phyloP scores from a whole-genome alignment of 92 coral and sea anemone species.

The Zoanthus sansibaricus region DNA sequence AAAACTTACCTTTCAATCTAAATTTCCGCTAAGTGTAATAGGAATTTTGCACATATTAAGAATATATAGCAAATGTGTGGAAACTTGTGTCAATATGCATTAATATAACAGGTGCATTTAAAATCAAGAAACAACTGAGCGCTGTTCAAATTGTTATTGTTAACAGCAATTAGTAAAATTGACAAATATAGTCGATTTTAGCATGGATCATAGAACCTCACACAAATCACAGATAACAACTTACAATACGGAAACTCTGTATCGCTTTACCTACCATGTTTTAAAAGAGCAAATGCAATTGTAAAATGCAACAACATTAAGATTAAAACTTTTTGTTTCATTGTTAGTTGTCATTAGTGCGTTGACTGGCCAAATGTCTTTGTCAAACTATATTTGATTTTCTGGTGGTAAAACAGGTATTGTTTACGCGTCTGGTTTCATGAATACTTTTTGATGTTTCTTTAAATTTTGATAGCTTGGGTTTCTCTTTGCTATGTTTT shows the following conservation, averaged over 20 bases:
- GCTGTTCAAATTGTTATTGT: not conserved
- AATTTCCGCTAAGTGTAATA: too few relatives aligned
- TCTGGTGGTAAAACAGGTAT: conserved; percentile 43
- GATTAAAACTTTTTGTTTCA: conserved; percentile 12
- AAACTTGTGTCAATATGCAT: not conserved
- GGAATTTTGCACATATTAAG: too few relatives aligned
- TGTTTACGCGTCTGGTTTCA: not conserved
- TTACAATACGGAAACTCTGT: not conserved
- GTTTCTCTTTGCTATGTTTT: not conserved
- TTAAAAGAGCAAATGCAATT: conserved; percentile 9
- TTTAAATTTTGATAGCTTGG: conserved; percentile 23
- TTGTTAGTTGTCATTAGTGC: not conserved
- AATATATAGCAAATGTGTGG: not conserved
- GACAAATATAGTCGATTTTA: not conserved
- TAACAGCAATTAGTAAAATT: not conserved
- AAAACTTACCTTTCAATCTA: too few relatives aligned
- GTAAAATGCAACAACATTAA: conserved; percentile 12
- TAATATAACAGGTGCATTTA: not conserved
- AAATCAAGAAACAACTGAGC: not conserved
- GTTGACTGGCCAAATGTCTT: conserved; percentile 8
- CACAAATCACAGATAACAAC: not conserved
- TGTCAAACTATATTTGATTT: not conserved
- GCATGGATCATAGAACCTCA: not conserved
- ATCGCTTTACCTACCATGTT: conserved; percentile 4
- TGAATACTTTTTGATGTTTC: not conserved